phyloP scores from a whole-genome alignment of 1,140 invertebrate genomes.

The Cyclargus thomasi region DNA sequence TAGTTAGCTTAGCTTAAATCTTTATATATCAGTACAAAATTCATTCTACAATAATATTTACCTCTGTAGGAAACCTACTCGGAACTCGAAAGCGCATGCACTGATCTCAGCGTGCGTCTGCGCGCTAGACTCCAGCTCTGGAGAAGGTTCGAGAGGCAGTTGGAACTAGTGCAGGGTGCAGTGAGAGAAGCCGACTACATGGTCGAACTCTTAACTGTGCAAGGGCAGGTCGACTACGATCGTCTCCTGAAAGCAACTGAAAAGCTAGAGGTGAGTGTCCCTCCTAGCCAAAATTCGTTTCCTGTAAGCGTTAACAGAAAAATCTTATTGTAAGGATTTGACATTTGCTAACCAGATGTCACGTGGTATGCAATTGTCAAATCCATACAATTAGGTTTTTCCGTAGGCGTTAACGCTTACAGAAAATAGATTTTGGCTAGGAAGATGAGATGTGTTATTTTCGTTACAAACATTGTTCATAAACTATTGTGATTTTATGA shows the following conservation, averaged over 20 bases:
- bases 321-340: no score
- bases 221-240: constrained; percentile 88
- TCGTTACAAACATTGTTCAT: no score
- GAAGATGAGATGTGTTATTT: no score
- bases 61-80: constrained; percentile 80
- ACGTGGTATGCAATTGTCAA: no score
- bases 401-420: no score
- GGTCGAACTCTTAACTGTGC: constrained; percentile 87
- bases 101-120: constrained; percentile 79
- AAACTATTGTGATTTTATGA: no score
- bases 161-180: constrained; percentile 85
- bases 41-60: not conserved
- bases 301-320: no score
- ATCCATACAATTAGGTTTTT: no score
- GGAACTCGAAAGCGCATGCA: constrained; percentile 80
- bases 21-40: not conserved
- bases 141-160: constrained; percentile 83
- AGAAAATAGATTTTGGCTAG: no score
- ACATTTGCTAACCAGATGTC: no score
- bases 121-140: constrained; percentile 81
- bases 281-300: no score
- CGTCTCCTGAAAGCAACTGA: constrained; percentile 86
- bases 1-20: not conserved
- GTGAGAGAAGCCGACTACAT: constrained; percentile 89
- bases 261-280: constrained; percentile 82